Percentiles rank a stretch among this genome's conserved stretches.
Evolutionary conservation across 2,113 vertebrate species (phyloP).

Genomic region (Aptenodytes forsteri): DNA sequence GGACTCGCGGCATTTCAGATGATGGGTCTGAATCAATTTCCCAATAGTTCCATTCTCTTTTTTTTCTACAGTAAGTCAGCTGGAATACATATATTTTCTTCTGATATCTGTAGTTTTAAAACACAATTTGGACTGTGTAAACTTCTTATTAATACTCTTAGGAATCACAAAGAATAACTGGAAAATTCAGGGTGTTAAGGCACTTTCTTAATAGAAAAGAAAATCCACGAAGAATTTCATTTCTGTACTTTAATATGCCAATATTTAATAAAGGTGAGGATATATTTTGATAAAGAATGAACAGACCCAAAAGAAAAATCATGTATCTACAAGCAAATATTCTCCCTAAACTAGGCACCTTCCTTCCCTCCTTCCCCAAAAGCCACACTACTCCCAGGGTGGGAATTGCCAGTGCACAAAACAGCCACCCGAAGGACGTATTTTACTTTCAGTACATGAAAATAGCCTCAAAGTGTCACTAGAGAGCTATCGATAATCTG

Average conservation of each 20-base stretch:
- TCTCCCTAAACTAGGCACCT: neutral
- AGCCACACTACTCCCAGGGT: neutral
- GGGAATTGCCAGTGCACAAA: neutral
- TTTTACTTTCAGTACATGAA: neutral
- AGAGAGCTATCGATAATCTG: conserved; percentile 33
- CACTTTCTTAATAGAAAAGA: neutral
- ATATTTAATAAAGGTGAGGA: neutral
- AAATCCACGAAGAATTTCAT: neutral
- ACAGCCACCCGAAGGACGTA: neutral
- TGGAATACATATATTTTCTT: neutral
- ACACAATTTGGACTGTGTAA: neutral
- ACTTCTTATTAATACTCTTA: neutral
- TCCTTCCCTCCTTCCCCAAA: neutral
- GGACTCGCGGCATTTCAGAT: neutral
- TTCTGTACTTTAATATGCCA: neutral
- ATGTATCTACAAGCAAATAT: neutral
- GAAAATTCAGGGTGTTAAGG: neutral
- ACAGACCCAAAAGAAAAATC: neutral
- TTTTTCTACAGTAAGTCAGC: neutral
- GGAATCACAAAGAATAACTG: neutral
- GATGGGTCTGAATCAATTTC: neutral
- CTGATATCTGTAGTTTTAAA: neutral
- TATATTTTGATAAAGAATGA: neutral
- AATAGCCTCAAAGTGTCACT: conserved; percentile 57
- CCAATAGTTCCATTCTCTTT: neutral